These are phyloP conservation scores for Galeopsomyia nigrocyanea DNA, from an alignment of 2,888 invertebrate species.

Conservation along the genomic window DNA sequence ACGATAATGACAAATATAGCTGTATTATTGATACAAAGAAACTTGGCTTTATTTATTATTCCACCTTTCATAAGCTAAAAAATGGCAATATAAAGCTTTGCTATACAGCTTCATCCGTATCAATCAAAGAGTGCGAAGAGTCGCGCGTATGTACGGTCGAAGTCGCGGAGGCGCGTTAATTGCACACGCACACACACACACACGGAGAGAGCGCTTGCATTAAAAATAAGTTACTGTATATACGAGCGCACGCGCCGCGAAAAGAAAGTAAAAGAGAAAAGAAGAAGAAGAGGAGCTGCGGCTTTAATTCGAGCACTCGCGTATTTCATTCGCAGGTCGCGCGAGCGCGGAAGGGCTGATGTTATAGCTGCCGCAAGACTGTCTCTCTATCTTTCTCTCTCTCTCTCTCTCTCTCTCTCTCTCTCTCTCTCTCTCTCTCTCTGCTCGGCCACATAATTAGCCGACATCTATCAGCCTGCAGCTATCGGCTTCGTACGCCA, in stretches of 20 bases:
- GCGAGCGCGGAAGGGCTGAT: constrained; percentile 46
- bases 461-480: constrained; percentile 69
- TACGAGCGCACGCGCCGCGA: neutral
- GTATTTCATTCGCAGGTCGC: constrained; percentile 29
- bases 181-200: constrained; percentile 22
- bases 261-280: constrained; percentile 6
- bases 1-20: too few species aligned
- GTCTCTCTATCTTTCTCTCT: too few species aligned
- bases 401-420: too few species aligned
- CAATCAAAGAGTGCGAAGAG: constrained; percentile 17
- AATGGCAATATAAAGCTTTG: constrained; percentile 31
- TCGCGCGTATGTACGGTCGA: neutral
- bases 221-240: constrained; percentile 11
- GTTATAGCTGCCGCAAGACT: constrained; percentile 21
- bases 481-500: constrained; percentile 62
- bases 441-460: constrained; percentile 68
- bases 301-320: constrained; percentile 25
- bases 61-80: constrained; percentile 4
- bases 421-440: constrained; percentile 54
- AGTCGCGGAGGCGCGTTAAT: constrained; percentile 19
- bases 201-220: neutral
- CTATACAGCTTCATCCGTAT: constrained; percentile 21
- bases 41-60: neutral
- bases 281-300: neutral
- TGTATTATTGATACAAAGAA: too few species aligned